These are phyloP conservation scores for Danaus chrysippus DNA, from an alignment of 2,888 invertebrate species.

Conservation along the genomic window DNA sequence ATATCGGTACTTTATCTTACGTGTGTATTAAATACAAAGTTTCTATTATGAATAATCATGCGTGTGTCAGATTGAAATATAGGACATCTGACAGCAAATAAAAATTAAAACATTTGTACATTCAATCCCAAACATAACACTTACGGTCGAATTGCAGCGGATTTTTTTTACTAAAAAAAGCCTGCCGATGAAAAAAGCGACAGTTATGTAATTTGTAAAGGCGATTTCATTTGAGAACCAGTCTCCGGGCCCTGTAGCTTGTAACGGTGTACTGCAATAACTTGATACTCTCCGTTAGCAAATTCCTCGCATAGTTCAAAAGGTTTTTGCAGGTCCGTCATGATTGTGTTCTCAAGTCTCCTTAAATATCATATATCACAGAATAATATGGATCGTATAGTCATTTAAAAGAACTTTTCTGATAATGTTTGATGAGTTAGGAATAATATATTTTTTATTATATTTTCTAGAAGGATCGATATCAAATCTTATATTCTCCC, in stretches of 20 bases:
- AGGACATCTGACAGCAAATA: too few relatives aligned
- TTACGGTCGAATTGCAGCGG: not conserved
- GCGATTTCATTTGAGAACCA: conserved; percentile 25
- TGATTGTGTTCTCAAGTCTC: not conserved
- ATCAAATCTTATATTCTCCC: not conserved
- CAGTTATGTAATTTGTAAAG: conserved; percentile 9
- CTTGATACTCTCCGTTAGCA: conserved; percentile 43
- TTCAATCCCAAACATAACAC: too few relatives aligned
- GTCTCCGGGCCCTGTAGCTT: conserved; percentile 37
- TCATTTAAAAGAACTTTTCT: too few relatives aligned
- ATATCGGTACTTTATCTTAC: too few relatives aligned
- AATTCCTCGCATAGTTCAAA: conserved; percentile 24
- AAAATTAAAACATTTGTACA: too few relatives aligned
- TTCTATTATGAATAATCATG: too few relatives aligned
- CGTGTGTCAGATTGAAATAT: too few relatives aligned
- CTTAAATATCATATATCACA: not conserved
- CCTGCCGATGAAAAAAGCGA: not conserved
- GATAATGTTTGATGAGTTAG: too few relatives aligned
- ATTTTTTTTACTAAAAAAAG: not conserved
- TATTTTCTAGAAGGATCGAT: not conserved
- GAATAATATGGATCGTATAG: too few relatives aligned
- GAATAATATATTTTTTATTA: too few relatives aligned
- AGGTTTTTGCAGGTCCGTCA: conserved; percentile 9
- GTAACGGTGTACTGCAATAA: conserved; percentile 56
- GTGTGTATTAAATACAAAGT: too few relatives aligned